Evolutionary conservation across 2,888 invertebrate genomes (phyloP), one percentile per base, ranked within the genome.

Genomic region (Cerastis leucographa): DNA sequence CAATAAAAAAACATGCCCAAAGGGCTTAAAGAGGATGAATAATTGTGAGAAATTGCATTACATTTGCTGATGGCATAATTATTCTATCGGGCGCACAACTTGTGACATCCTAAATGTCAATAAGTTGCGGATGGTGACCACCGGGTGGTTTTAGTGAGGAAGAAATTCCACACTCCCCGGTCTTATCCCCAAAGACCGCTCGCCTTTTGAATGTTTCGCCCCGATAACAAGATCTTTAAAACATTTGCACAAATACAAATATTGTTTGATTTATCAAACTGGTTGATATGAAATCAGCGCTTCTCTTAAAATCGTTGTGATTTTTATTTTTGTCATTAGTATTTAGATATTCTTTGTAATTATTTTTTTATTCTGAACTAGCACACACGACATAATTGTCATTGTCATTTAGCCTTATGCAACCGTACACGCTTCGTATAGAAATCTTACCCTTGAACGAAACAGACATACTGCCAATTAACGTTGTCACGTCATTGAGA

Each of bases 391-490:
- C 54, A 66, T 62, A 46, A 49, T 59, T 81, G 56, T 71, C 80
- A 72, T 85, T 71, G 69, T 74, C 73, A 67, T 59, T 35, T 68
- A 44, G 29, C 40, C 62, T 74, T 74, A 71, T 68, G 76, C 77
- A 74, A 85, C 51, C 40, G 19, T 71, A 64, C 61, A 70, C 54
- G 61, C 46, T 80, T 19, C 67, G 64, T 78, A 68, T 62, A 83
- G 64, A 71, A 74, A 71, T 69, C 42, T 81, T 77, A 69, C 81
- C 84, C 69, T n/a, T 77, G 79, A 84, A 86, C 81, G 59, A 59
- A 74, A 62, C 73, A 82, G 72, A 86, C 74, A 49, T 70, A 80
- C 67, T 84, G 86, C 87, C 86, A 88, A 88, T 88, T 83, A 86
- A 74, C 71, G 74, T 64, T 73, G 82, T 77, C 81, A 64, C 85